A percentile compares a stretch with the other conserved stretches of the same genome.
These are phyloP conservation scores for Diachasma alloeum DNA, from an alignment of 1,140 invertebrate genomes.

Conservation along the genomic window DNA sequence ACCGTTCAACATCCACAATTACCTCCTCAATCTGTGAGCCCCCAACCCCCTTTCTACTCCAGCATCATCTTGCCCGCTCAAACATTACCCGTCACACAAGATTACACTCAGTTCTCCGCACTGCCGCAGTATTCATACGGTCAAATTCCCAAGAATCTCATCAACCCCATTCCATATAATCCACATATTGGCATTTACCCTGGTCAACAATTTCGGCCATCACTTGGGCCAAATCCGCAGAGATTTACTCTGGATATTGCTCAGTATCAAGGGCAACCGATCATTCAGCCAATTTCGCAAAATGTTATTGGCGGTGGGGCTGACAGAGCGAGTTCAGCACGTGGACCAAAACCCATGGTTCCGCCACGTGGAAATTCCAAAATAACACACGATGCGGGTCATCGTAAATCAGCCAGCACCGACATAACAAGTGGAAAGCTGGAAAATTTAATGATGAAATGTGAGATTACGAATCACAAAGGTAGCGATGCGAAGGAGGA, in stretches of 20 bases:
- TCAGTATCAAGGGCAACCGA: conserved; percentile 58
- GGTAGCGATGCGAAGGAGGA: conserved; percentile 37
- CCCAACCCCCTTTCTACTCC: conserved; percentile 54
- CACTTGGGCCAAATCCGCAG: conserved; percentile 55
- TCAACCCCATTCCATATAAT: conserved; percentile 55
- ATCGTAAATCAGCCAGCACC: conserved; percentile 50
- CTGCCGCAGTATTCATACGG: conserved; percentile 55
- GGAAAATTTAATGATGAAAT: conserved; percentile 12
- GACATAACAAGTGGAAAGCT: conserved; percentile 39
- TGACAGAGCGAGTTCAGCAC: conserved; percentile 48
- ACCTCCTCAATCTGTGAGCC: conserved; percentile 52
- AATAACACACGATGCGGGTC: conserved; percentile 56
- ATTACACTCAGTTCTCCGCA: conserved; percentile 49
- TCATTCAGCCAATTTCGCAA: conserved; percentile 61
- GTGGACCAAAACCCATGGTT: conserved; percentile 61
- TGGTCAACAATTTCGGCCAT: conserved; percentile 52
- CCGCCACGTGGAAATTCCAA: conserved; percentile 61
- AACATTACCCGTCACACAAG: conserved; percentile 32
- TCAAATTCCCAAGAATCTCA: conserved; percentile 57
- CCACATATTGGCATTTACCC: conserved; percentile 50
- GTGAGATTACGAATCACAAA: conserved; percentile 17
- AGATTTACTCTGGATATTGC: conserved; percentile 57
- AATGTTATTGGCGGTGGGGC: conserved; percentile 44
- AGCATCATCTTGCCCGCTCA: conserved; percentile 47
- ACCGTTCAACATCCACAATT: conserved; percentile 53